Base-by-base conservation (phyloP, 2,888 invertebrate genomes). In the Drosophila anomelani region DNA sequence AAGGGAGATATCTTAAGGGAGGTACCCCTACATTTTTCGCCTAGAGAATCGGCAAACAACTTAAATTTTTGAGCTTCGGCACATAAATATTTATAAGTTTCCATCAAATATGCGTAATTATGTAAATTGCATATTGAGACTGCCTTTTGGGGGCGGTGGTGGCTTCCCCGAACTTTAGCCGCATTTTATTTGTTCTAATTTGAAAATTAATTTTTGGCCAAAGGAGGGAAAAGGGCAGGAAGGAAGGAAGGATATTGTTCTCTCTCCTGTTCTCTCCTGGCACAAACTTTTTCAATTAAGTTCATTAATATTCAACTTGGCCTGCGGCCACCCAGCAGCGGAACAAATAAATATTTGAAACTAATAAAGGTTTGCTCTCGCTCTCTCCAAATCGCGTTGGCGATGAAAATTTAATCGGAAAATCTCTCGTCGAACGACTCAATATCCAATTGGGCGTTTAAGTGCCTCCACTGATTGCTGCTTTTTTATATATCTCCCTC, bases 271-370 rank as follows among this genome's bases (percentile, higher is more conserved):
- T 38, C 38, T 8, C 15, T 10, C 47, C 41, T 26, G 43, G 75
- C 69, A 57, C 68, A 57, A 86, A 86, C 79, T 86, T 86, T 86
- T 86, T 88, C 88, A 86, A 86, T 88, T 84, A 86, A 75, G 77
- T 76, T 88, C 82, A 86, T 88, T 86, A 86, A 86, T 88, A 86
- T 86, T 84, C 85, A 80, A 84, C 80, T 81, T 86, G 57, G 71
- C 74, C 84, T 68, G 75, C 74, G 77, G 85, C 55, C 64, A 43
- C 44, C 47, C 44, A 54, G 51, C 44, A 36, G 51, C 51, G 77
- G 80, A 75, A 79, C 79, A 81, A 79, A 83, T 86, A 86, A 81
- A 83, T 83, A 79, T 86, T 84, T 67, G 84, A 86, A 77, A 78
- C 75, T 77, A 86, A 82, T 83, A 85, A 83, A 85, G 75, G 66